Percentiles rank a stretch among this genome's conserved stretches.
phyloP scores from a whole-genome alignment of 2,888 invertebrate species.

The Horisme vitalbata region DNA sequence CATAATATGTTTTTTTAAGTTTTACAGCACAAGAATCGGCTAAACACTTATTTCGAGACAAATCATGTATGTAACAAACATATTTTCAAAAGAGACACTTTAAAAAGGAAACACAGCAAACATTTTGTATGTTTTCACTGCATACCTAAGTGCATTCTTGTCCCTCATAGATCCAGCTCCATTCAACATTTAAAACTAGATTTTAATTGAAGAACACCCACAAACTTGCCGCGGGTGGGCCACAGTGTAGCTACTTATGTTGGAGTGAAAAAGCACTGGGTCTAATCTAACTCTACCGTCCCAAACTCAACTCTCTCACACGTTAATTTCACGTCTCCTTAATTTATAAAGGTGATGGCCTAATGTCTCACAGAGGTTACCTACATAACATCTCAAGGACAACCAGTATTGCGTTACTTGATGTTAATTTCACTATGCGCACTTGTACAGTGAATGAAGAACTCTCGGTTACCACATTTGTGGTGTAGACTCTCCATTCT shows the following conservation, averaged over 20 bases:
- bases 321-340: background rate
- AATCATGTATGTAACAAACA: background rate
- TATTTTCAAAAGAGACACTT: background rate
- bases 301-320: background rate
- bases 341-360: background rate
- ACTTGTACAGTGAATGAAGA: slow-evolving; percentile 24
- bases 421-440: background rate
- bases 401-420: background rate
- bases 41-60: no score
- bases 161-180: slow-evolving; percentile 19
- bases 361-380: background rate
- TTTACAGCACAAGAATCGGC: no score
- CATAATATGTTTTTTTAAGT: no score
- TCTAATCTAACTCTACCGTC: background rate
- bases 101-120: slow-evolving; percentile 4
- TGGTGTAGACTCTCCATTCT: slow-evolving; percentile 29
- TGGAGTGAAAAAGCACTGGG: background rate
- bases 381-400: background rate
- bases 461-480: slow-evolving; percentile 16
- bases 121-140: slow-evolving; percentile 19
- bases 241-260: background rate
- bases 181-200: slow-evolving; percentile 30
- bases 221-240: slow-evolving; percentile 7
- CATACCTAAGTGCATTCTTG: slow-evolving; percentile 28
- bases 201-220: slow-evolving; percentile 29